Base-by-base conservation (phyloP, 53 echinoderm and acorn worm genomes). In the Luidia sarsii region DNA sequence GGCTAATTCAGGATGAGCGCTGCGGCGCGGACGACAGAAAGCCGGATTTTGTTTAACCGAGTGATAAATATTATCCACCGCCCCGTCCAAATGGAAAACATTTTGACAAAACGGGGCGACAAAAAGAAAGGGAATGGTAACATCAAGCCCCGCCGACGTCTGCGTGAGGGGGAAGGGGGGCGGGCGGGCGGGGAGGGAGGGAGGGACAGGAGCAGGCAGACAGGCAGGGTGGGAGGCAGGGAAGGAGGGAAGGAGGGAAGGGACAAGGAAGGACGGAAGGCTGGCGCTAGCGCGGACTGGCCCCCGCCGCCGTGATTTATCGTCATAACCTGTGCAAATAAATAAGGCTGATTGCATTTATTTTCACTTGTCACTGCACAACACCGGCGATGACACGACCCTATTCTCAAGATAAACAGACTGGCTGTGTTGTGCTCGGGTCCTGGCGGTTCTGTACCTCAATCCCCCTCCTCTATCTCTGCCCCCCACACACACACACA, bases 41-140 rank as follows among this genome's bases (percentile, higher is more conserved):
- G n/a, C n/a, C n/a, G n/a, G n/a, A 71, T 71, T 71, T 71, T 71
- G 71, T 71, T 71, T 71, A 71, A 71, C 71, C 71, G 71, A 71
- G 71, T 71, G 71, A 71, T 71, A 71, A 71, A 71, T 71, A 71
- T 71, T 71, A 71, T 71, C 71, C 34, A 23, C 71, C 46, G 14
- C 51, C 51, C 29, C 71, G 71, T 71, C 71, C 51, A 29, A 71
- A 71, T 46, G 71, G 71, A 71, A 71, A 71, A 71, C 71, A 71
- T 71, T 71, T 71, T 71, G 71, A 71, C 71, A 71, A 52, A n/a
- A 71, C 71, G 31, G 31, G 71, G 71, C 71, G 71, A 71, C 71
- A 71, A 71, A 50, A 29, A 50, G 71, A 71, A 50, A n/a, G n/a
- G n/a, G n/a, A n/a, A n/a, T n/a, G n/a, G n/a, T n/a, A n/a, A n/a